These are phyloP conservation scores for Diachrysia chrysitis DNA, from an alignment of 2,888 invertebrate species.

Conservation along the genomic window DNA sequence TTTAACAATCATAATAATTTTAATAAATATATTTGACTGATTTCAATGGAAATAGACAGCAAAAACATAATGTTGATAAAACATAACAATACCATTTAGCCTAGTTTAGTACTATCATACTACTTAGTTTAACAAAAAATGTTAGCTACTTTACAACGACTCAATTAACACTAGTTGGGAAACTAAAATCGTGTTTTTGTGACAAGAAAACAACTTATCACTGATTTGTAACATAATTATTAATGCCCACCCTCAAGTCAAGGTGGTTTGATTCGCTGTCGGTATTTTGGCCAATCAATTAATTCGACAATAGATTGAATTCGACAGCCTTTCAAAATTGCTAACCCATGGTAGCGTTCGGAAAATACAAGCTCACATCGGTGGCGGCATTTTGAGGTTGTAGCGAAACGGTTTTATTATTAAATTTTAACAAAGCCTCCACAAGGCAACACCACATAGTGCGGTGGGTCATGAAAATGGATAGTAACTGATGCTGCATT, in stretches of 20 bases:
- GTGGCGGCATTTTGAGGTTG: too few relatives aligned
- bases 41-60: neutral
- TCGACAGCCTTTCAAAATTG: neutral
- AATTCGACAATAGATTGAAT: neutral
- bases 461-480: constrained; percentile 48
- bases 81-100: neutral
- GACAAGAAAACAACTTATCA: neutral
- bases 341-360: too few relatives aligned
- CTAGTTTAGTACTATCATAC: too few relatives aligned
- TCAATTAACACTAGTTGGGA: neutral
- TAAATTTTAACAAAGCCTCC: constrained; percentile 33
- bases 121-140: neutral
- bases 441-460: constrained; percentile 8
- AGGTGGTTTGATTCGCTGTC: too few relatives aligned
- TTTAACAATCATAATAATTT: neutral
- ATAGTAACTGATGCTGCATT: neutral
- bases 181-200: neutral
- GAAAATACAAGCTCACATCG: too few relatives aligned
- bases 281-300: too few relatives aligned
- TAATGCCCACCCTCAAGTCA: neutral
- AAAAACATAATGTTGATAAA: too few relatives aligned
- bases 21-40: neutral
- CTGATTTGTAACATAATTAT: neutral
- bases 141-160: too few relatives aligned
- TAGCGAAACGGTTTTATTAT: neutral